phyloP scores from a whole-genome alignment of 2,797 vertebrate species.

The Gallinago solitaria region DNA sequence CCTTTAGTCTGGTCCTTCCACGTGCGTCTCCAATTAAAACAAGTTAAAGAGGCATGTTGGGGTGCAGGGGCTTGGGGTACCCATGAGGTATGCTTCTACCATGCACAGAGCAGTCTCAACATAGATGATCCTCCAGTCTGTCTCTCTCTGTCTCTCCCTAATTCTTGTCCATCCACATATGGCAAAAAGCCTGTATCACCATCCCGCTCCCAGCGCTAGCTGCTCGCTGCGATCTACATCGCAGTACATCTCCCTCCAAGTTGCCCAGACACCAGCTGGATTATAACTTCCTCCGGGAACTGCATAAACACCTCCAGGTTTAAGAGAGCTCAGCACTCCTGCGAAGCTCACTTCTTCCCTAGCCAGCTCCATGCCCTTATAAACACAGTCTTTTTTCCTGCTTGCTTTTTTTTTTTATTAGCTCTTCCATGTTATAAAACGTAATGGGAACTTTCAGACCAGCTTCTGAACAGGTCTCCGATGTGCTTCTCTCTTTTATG shows the following conservation, averaged over 20 bases:
- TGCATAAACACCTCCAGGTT: not conserved
- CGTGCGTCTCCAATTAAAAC: not conserved
- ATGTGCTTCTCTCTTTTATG: slow-evolving; percentile 57
- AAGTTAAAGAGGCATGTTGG: not conserved
- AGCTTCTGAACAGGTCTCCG: slow-evolving; percentile 44
- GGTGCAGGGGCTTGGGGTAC: not conserved
- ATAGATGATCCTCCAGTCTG: not conserved
- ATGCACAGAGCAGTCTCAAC: not conserved
- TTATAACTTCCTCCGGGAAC: not conserved
- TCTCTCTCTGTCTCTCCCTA: not conserved
- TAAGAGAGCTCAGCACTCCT: not conserved
- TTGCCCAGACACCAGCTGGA: not conserved
- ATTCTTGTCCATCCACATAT: not conserved
- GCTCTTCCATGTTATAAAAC: slow-evolving; percentile 61
- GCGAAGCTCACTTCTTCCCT: not conserved
- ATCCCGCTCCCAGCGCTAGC: not conserved
- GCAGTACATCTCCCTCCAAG: not conserved
- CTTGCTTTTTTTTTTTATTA: slow-evolving; percentile 44
- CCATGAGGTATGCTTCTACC: not conserved
- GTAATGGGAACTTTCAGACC: slow-evolving; percentile 32
- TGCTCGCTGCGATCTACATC: not conserved
- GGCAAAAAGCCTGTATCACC: not conserved
- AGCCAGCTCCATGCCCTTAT: not conserved
- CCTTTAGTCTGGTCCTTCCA: not conserved
- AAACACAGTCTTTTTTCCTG: not conserved